These are phyloP conservation scores for Drosophila arizonae DNA, from an alignment of 1,140 invertebrate genomes.

Conservation along the genomic window DNA sequence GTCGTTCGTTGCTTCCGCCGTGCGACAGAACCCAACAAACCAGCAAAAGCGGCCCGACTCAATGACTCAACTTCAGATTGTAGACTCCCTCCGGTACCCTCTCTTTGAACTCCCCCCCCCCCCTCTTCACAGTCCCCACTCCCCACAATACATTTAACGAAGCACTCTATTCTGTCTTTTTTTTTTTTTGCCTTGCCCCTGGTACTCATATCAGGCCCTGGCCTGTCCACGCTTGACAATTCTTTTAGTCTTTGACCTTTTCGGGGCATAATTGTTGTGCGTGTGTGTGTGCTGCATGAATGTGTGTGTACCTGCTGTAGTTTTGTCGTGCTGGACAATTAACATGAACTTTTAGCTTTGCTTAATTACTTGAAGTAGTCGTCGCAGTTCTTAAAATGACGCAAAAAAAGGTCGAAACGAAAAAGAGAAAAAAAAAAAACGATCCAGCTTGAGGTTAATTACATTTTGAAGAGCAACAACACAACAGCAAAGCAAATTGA, in stretches of 20 bases:
- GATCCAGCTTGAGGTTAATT: constrained; percentile 65
- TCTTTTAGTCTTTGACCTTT: constrained; percentile 80
- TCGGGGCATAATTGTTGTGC: constrained; percentile 51
- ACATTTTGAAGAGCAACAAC: constrained; percentile 71
- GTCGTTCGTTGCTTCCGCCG: constrained; percentile 70
- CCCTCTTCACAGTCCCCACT: background rate
- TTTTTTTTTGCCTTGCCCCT: constrained; percentile 3
- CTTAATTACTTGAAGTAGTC: constrained; percentile 72
- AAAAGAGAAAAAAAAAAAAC: constrained; percentile 30
- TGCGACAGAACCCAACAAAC: constrained; percentile 42
- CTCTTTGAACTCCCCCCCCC: background rate
- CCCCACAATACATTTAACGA: background rate
- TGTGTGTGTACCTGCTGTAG: constrained; percentile 40
- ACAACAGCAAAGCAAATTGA: constrained; percentile 65
- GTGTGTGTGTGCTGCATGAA: constrained; percentile 8
- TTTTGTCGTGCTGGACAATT: constrained; percentile 65
- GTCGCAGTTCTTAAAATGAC: constrained; percentile 76
- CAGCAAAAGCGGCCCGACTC: constrained; percentile 43
- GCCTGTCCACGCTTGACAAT: constrained; percentile 74
- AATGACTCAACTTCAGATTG: constrained; percentile 41
- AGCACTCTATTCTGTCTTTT: constrained; percentile 6
- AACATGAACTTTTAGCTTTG: constrained; percentile 81
- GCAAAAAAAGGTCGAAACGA: constrained; percentile 54
- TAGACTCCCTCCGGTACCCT: background rate
- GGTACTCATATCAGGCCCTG: constrained; percentile 34